Evolutionary conservation across 2,888 invertebrate species (phyloP).

Genomic region (Troilus luridus): DNA sequence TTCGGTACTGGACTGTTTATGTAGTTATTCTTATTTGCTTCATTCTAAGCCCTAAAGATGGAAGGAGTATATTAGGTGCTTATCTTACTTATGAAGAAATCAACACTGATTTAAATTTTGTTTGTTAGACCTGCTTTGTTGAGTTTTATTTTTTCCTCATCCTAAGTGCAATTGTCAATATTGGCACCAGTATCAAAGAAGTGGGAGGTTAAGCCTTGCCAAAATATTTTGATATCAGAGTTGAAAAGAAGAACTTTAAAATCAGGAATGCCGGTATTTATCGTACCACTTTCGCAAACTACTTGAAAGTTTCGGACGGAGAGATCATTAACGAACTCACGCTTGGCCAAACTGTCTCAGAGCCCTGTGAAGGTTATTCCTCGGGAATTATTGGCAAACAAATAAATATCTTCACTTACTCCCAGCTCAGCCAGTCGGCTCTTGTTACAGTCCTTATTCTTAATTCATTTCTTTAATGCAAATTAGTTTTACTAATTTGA

Average conservation of each 20-base stretch:
- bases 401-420: not conserved
- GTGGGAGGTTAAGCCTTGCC: not conserved
- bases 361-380: not conserved
- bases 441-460: not conserved
- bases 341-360: not conserved
- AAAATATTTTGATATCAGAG: not conserved
- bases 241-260: not conserved
- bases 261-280: not conserved
- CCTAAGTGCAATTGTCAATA: not conserved
- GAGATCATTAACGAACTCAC: not conserved
- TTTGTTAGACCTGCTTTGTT: not conserved
- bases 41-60: no score
- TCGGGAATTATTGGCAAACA: not conserved
- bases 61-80: no score
- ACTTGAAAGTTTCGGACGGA: not conserved
- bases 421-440: not conserved
- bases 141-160: not conserved
- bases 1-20: no score
- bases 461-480: no score
- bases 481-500: no score
- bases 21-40: no score
- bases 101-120: not conserved
- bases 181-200: not conserved
- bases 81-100: no score
- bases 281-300: not conserved